Conservation (phyloP, 2,888 invertebrate genomes). For the Ellobium chinense region DNA sequence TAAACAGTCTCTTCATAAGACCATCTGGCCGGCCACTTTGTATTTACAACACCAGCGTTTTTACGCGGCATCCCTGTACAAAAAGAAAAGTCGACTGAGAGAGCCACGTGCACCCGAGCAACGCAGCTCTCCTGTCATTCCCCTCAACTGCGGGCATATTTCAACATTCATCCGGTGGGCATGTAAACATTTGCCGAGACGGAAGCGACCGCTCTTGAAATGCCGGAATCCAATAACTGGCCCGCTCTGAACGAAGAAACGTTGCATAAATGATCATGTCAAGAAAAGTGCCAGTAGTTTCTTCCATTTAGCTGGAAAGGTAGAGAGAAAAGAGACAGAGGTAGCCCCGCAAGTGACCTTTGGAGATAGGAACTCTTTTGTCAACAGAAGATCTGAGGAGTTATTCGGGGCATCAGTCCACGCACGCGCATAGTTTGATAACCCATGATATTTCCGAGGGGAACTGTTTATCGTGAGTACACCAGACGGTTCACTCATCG, state of each 20-base stretch:
- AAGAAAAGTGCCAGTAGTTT: background rate
- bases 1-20: background rate
- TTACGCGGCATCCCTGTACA: background rate
- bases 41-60: background rate
- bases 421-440: conserved; percentile 32
- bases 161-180: conserved; percentile 11
- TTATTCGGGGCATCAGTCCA: conserved; percentile 10
- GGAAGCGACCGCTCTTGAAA: conserved; percentile 17
- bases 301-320: background rate
- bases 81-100: background rate
- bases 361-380: conserved; percentile 27
- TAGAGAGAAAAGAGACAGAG: conserved; percentile 18
- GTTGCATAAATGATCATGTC: conserved; percentile 41
- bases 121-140: background rate
- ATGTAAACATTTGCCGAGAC: conserved; percentile 33
- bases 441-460: conserved; percentile 17
- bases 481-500: conserved; percentile 1
- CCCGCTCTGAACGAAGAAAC: conserved; percentile 6
- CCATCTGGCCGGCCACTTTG: background rate
- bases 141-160: conserved; percentile 12
- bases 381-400: conserved; percentile 36
- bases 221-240: conserved; percentile 20
- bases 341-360: background rate
- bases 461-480: conserved; percentile 25
- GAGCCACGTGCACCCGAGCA: background rate